Evolutionary conservation across 2,888 invertebrate species (phyloP).

Genomic region (Cryptosula pallasiana): DNA sequence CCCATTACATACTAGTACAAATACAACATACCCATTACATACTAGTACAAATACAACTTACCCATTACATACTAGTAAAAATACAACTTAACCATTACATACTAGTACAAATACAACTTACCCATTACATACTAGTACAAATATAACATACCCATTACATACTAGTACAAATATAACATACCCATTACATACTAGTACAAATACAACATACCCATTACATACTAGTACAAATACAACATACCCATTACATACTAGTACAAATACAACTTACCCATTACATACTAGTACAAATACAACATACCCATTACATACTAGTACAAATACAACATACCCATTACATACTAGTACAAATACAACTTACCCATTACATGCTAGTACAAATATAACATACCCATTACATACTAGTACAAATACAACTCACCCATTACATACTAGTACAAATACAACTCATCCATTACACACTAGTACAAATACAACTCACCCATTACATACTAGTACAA

Average conservation of each 20-base stretch:
- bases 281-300: slow-evolving; percentile 43
- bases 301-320: slow-evolving; percentile 77
- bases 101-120: slow-evolving; percentile 43
- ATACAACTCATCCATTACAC: too few relatives aligned
- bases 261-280: slow-evolving; percentile 65
- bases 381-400: too few relatives aligned
- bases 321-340: too few relatives aligned
- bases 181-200: slow-evolving; percentile 77
- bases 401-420: slow-evolving; percentile 43
- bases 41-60: slow-evolving; percentile 43
- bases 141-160: too few relatives aligned
- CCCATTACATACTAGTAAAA: slow-evolving; percentile 77
- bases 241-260: slow-evolving; percentile 77
- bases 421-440: slow-evolving; percentile 77
- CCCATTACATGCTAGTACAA: slow-evolving; percentile 77
- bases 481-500: slow-evolving; percentile 77
- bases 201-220: too few relatives aligned
- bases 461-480: slow-evolving; percentile 43
- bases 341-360: slow-evolving; percentile 43
- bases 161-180: slow-evolving; percentile 43
- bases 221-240: slow-evolving; percentile 43
- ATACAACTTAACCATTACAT: slow-evolving; percentile 65
- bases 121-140: slow-evolving; percentile 77
- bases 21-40: too few relatives aligned
- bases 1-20: slow-evolving; percentile 77